These are phyloP conservation scores for Falco peregrinus DNA, from an alignment of 2,797 vertebrate species.

Conservation along the genomic window DNA sequence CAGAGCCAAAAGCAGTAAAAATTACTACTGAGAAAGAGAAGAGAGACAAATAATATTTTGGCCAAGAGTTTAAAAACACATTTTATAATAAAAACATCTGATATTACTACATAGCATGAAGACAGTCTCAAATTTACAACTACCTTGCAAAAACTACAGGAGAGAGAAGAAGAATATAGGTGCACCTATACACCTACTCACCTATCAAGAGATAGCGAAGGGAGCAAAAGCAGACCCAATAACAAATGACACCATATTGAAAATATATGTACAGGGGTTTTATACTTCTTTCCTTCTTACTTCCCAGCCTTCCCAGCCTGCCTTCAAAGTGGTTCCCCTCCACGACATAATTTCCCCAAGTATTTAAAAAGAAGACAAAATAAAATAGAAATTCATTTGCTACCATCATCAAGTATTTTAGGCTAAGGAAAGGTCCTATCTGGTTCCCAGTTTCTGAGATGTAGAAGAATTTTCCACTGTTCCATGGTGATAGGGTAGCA, in stretches of 20 bases:
- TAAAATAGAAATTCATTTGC: neutral
- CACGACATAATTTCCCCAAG: neutral
- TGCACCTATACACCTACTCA: neutral
- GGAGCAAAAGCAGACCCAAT: neutral
- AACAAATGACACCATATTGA: neutral
- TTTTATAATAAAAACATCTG: neutral
- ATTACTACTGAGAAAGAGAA: conserved; percentile 18
- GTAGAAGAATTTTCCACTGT: neutral
- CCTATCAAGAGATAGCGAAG: neutral
- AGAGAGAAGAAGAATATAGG: neutral
- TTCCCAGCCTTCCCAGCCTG: neutral
- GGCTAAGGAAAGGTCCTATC: neutral
- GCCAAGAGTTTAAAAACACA: neutral
- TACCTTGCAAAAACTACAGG: neutral
- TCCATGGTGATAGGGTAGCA: neutral
- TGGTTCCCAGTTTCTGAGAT: neutral
- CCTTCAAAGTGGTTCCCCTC: neutral
- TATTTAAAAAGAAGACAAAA: neutral
- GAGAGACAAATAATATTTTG: neutral
- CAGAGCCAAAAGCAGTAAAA: neutral
- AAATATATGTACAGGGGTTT: neutral
- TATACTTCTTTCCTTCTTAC: neutral
- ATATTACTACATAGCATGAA: neutral
- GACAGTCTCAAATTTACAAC: neutral
- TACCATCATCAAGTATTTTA: neutral